Conservation (phyloP, 1,140 invertebrate species). For the Magallana gigas region DNA sequence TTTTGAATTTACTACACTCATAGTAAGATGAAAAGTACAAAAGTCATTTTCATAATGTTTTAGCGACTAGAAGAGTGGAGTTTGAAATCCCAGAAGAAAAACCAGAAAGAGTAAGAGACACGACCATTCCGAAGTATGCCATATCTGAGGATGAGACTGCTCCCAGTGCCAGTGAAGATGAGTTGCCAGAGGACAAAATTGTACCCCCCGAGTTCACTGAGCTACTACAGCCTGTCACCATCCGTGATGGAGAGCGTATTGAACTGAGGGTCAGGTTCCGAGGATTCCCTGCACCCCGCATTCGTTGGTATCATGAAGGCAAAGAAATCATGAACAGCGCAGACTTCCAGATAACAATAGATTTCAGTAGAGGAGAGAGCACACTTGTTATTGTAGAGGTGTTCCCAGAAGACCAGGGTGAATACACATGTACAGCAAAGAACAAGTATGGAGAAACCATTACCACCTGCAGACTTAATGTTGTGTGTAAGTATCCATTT, state of each 20-base stretch:
- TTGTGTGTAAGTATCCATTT: constrained; percentile 71
- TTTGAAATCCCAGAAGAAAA: constrained; percentile 65
- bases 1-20: neutral
- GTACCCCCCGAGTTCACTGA: constrained; percentile 74
- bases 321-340: constrained; percentile 70
- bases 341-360: constrained; percentile 75
- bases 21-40: neutral
- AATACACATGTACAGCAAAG: constrained; percentile 92
- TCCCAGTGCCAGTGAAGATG: constrained; percentile 62
- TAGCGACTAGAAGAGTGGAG: constrained; percentile 70
- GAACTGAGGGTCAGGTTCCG: constrained; percentile 72
- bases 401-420: constrained; percentile 88
- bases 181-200: constrained; percentile 67
- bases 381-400: constrained; percentile 77
- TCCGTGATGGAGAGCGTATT: constrained; percentile 73
- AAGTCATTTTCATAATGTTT: constrained; percentile 40
- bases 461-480: constrained; percentile 74
- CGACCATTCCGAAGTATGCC: constrained; percentile 55
- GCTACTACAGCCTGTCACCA: constrained; percentile 71
- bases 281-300: constrained; percentile 73
- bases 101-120: constrained; percentile 39
- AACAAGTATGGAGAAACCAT: constrained; percentile 93
- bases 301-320: constrained; percentile 78
- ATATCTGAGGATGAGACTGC: constrained; percentile 61
- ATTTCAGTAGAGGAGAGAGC: constrained; percentile 70